Evolutionary conservation across 2,113 vertebrate genomes (phyloP).

Genomic region (Archocentrus centrarchus): DNA sequence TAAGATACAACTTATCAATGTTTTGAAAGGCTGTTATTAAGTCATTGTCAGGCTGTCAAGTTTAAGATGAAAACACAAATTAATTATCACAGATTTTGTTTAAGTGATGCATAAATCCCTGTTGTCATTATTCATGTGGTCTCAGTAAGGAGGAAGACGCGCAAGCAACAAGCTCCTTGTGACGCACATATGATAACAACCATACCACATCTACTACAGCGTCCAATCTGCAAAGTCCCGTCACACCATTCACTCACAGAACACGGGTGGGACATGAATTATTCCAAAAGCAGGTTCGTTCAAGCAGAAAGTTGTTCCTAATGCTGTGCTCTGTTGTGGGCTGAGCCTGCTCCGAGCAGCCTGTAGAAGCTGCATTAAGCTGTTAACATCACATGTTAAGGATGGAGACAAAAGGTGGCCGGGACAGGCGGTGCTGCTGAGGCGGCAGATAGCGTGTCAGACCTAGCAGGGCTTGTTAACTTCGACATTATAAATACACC

Average conservation of each 20-base stretch:
- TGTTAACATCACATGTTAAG: slow-evolving; percentile 29
- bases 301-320: slow-evolving; percentile 47
- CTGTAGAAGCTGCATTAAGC: slow-evolving; percentile 34
- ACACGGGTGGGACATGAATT: slow-evolving; percentile 52
- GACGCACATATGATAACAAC: slow-evolving; percentile 33
- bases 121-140: slow-evolving; percentile 6
- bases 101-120: not conserved
- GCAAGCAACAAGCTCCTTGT: slow-evolving; percentile 45
- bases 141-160: not conserved
- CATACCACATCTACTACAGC: slow-evolving; percentile 25
- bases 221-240: slow-evolving; percentile 40
- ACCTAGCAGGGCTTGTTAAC: slow-evolving; percentile 62
- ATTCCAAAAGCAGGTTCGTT: slow-evolving; percentile 50
- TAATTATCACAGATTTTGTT: not conserved
- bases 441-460: slow-evolving; percentile 59
- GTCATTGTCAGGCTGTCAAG: no score
- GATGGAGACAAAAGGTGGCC: slow-evolving; percentile 66
- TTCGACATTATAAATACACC: slow-evolving; percentile 62
- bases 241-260: slow-evolving; percentile 21
- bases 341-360: not conserved
- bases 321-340: slow-evolving; percentile 11
- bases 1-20: not conserved
- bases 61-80: not conserved
- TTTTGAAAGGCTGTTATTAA: not conserved
- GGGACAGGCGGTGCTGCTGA: slow-evolving; percentile 54